A percentile compares a stretch with the other conserved stretches of the same genome.
Conservation (phyloP, 2,888 invertebrate genomes). For the Drosophila siamana region DNA sequence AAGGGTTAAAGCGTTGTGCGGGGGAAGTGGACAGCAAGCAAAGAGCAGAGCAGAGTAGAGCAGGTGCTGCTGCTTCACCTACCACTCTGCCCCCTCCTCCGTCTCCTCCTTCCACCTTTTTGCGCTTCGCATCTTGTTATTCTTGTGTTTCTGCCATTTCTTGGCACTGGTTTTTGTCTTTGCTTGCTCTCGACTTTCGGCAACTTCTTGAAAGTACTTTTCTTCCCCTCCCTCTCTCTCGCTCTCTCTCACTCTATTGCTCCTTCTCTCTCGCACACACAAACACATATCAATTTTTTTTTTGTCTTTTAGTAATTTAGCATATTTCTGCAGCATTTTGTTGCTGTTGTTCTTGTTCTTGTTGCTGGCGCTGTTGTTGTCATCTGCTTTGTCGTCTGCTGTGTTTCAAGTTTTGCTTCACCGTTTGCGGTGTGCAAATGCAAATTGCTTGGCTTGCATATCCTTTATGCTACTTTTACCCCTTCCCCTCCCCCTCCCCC, state of each 20-base stretch:
- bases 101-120: too few species aligned
- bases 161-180: slow-evolving; percentile 55
- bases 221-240: not conserved
- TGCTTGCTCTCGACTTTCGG: slow-evolving; percentile 64
- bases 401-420: slow-evolving; percentile 75
- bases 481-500: not conserved
- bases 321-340: slow-evolving; percentile 77
- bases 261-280: slow-evolving; percentile 2
- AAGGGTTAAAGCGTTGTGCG: not conserved
- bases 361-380: slow-evolving; percentile 33
- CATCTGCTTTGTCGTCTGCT: slow-evolving; percentile 52
- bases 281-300: slow-evolving; percentile 39
- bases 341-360: slow-evolving; percentile 34
- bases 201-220: slow-evolving; percentile 76
- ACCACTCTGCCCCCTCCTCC: not conserved
- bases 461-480: slow-evolving; percentile 50
- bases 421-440: slow-evolving; percentile 80
- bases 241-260: too few species aligned
- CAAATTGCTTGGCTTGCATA: slow-evolving; percentile 80
- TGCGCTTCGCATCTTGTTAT: slow-evolving; percentile 12
- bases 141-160: slow-evolving; percentile 37
- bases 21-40: not conserved
- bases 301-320: slow-evolving; percentile 79
- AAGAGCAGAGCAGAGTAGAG: too few species aligned
- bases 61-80: slow-evolving; percentile 17